A percentile compares a stretch with the other conserved stretches of the same genome.
These are phyloP conservation scores for Hypsopygia costalis DNA, from an alignment of 2,888 invertebrate genomes.

Conservation along the genomic window DNA sequence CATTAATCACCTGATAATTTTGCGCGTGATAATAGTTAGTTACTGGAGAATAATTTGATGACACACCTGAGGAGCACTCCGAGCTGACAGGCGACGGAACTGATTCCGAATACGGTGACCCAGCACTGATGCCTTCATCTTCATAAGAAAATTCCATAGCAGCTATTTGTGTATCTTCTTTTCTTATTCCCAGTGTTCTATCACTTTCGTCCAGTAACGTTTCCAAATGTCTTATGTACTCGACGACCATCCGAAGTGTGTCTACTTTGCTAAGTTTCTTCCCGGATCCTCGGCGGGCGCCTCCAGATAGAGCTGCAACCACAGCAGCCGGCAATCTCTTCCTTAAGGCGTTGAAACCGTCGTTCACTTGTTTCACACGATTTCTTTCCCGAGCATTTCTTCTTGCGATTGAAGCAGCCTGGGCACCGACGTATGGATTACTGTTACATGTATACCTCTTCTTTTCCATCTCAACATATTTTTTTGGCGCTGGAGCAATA, in stretches of 20 bases:
- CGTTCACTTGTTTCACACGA: slow-evolving; percentile 96
- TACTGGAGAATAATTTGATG: slow-evolving; percentile 53
- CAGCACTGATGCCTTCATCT: slow-evolving; percentile 58
- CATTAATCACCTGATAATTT: slow-evolving; percentile 51
- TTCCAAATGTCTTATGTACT: slow-evolving; percentile 92
- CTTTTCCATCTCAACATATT: slow-evolving; percentile 46
- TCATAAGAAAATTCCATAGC: slow-evolving; percentile 35
- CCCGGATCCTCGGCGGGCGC: slow-evolving; percentile 86
- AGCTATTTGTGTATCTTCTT: slow-evolving; percentile 17
- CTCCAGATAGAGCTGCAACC: slow-evolving; percentile 83
- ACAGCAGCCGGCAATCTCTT: slow-evolving; percentile 92
- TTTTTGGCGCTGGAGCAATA: slow-evolving; percentile 77
- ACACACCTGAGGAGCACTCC: slow-evolving; percentile 81
- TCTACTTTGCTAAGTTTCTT: slow-evolving; percentile 96
- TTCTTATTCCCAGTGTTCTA: slow-evolving; percentile 57
- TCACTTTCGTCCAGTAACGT: slow-evolving; percentile 87
- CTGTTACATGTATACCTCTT: slow-evolving; percentile 85
- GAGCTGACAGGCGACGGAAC: slow-evolving; percentile 86
- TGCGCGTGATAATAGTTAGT: slow-evolving; percentile 32
- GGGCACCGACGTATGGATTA: slow-evolving; percentile 78
- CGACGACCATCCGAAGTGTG: slow-evolving; percentile 92
- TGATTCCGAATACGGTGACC: slow-evolving; percentile 68
- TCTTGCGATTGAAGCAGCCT: slow-evolving; percentile 91
- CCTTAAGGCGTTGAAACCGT: slow-evolving; percentile 92
- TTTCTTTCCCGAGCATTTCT: slow-evolving; percentile 97